Evolutionary conservation across 37 sponge, comb jelly and placozoan genomes (phyloP), one percentile per base, ranked within the genome.

Genomic region (Crambe crambe): DNA sequence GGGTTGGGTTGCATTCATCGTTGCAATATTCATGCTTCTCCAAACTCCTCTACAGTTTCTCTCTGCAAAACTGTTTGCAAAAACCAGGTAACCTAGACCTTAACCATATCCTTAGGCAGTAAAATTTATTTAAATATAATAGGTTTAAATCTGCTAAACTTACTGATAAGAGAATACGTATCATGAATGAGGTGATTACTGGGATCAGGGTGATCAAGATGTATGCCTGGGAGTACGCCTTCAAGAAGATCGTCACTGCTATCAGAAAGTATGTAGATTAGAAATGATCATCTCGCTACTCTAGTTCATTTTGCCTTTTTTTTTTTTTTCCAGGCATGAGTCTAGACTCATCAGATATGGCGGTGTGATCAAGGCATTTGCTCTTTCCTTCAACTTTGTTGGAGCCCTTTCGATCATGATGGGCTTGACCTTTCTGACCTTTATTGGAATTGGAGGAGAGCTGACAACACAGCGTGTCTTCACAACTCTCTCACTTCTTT

Each of bases 201-300:
- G 91, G 94, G 4, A 94, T 94, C 68, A 89, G 88, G 76, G 81
- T 90, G 65, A 94, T 94, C 76, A 94, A 94, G 86, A 94, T 94
- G 94, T 94, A 94, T 60, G 94, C 82, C 37, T 94, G 94, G 94
- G 94, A 94, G 88, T 78, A 90, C 60, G 85, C 94, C 66, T 94
- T 94, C 83, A 70, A 76, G 51, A 69, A 60, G 47, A 31, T 82
- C 4, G 80, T 90, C 27, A 54, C 42, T 54, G 57, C 56, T 54
- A 26, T 73, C 25, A 70, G 70, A 70, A 70, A 23, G 70, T 70
- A 42, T 6, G 51, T 47, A 15, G 51, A 12, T 12, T 61, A 47
- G 6, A 15, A 47, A 15, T 12, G 12, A 15, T 12, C 51, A 47
- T 12, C 6, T 12, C 12, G 10, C 51, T 12, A 15, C n/a, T n/a